Base-by-base conservation (phyloP, 1,140 invertebrate genomes). In the Palaemon carinicauda region DNA sequence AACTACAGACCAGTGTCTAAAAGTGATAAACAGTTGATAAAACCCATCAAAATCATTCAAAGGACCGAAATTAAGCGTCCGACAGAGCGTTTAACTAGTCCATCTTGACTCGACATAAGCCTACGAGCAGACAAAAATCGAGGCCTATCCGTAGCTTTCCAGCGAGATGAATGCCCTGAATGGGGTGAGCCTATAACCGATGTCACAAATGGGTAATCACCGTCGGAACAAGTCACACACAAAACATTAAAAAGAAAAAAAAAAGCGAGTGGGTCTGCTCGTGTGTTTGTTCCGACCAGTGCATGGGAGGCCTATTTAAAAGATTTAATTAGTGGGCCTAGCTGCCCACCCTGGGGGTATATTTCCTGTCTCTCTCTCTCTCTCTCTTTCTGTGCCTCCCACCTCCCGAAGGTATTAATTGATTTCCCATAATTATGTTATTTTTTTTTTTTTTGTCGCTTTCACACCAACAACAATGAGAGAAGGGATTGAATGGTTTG, bases 281-380 rank as follows among this genome's bases (percentile, higher is more conserved):
- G 41, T 41, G 41, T 41, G 41, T 41, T 41, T 41, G 41, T 52
- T 24, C 65, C 65, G 29, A 71, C 27, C 24, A 78, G 83, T 51
- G 71, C 24, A 86, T 86, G 83, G 19, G 80, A 86, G 83, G 83
- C 83, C 83, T 86, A 86, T 86, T 86, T 80, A 78, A 41, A 41
- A 80, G 41, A 3, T 86, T 79, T 86, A 86, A 86, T 86, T 86
- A 86, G 77, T 73, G 77, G 83, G 60, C 60, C 83, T 53, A 80
- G 51, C 29, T 54, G 51, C 52, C 29, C 69, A 51, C 69, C 74
- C 60, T 54, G 29, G 14, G 53, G n/a, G 69, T 17, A 41, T 41
- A 5, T 41, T 41, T 41, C n/a, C 65, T 31, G 19, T 69, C 29
- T 12, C 27, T 5, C 69, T 3, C 15, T 14, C 17, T 4, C 33